Evolutionary conservation across 2,888 invertebrate species (phyloP).

Genomic region (Stegana nigrithorax): DNA sequence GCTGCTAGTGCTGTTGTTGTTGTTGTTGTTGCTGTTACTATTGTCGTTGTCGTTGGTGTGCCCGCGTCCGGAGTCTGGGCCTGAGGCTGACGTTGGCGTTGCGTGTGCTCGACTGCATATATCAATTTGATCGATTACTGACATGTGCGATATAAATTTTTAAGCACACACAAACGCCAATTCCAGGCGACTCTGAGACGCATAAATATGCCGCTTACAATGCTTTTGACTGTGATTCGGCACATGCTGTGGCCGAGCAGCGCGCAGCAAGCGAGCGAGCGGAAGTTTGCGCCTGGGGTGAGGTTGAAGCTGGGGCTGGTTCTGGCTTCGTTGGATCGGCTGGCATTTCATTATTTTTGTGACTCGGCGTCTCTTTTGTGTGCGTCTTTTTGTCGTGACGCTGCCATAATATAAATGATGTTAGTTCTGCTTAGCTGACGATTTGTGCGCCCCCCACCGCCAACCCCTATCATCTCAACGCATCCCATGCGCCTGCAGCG

Average conservation of each 20-base stretch:
- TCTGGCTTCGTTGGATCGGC: too few relatives aligned
- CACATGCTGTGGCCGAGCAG: too few relatives aligned
- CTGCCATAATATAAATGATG: conserved; percentile 23
- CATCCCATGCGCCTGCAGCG: too few relatives aligned
- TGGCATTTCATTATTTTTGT: too few relatives aligned
- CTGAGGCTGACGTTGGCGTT: too few relatives aligned
- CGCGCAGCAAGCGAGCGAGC: too few relatives aligned
- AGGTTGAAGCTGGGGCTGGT: too few relatives aligned
- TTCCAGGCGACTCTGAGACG: not conserved
- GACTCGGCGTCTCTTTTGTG: too few relatives aligned
- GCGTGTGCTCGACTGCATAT: conserved; percentile 27
- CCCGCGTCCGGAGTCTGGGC: too few relatives aligned
- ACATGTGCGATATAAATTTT: conserved; percentile 22
- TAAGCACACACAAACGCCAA: conserved; percentile 8
- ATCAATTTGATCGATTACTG: conserved; percentile 47
- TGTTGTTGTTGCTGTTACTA: not conserved
- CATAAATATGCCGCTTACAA: not conserved
- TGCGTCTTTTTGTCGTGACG: too few relatives aligned
- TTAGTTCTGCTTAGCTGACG: conserved; percentile 1
- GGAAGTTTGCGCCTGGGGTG: too few relatives aligned
- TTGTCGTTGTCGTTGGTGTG: not conserved
- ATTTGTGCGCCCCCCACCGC: not conserved
- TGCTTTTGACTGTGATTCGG: not conserved
- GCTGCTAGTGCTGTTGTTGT: not conserved
- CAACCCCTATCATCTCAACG: too few relatives aligned